Base-by-base conservation (phyloP, 2,113 vertebrate species). In the Psettodes erumei region DNA sequence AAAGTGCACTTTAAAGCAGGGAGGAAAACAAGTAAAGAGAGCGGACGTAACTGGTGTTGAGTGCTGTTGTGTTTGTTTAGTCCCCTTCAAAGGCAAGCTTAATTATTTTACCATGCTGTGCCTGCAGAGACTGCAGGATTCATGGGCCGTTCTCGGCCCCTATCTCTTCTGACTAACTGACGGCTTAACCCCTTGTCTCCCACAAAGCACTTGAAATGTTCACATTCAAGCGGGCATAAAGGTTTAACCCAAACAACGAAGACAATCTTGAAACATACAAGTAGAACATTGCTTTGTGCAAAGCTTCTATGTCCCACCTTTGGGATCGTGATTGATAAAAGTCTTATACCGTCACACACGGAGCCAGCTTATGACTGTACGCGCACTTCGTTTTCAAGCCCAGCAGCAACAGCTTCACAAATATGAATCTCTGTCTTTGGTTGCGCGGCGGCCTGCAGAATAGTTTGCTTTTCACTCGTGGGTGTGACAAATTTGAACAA, bases 51-150 rank as follows among this genome's bases (percentile, higher is more conserved):
- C 73, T 75, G 70, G 91, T 90, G 92, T 90, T 93, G 93, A 93
- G 89, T 89, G 89, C 90, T 86, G 91, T 93, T 90, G 82, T 94
- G 91, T 95, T 95, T 94, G 93, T 93, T 92, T 93, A 92, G 92
- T 85, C 88, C 76, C 71, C 92, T 93, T 95, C 94, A 95, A 95
- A 94, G 93, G 80, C 48, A 43, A 79, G 70, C 79, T 63, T 95
- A 93, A 95, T 94, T 93, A 90, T 92, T 94, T 94, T 94, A 94
- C 94, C 94, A 94, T 94, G 88, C 90, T 81, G 85, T 83, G 92
- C 71, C 90, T 83, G 84, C 84, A 85, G 88, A 91, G 92, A 90
- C 89, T 55, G 72, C 65, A 90, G 88, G 87, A 88, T 89, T 89
- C 87, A 88, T 75, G 84, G 80, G 69, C 84, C 86, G 67, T 76